phyloP scores from a whole-genome alignment of 2,797 vertebrate species.

The Pyrocephalus nanus region DNA sequence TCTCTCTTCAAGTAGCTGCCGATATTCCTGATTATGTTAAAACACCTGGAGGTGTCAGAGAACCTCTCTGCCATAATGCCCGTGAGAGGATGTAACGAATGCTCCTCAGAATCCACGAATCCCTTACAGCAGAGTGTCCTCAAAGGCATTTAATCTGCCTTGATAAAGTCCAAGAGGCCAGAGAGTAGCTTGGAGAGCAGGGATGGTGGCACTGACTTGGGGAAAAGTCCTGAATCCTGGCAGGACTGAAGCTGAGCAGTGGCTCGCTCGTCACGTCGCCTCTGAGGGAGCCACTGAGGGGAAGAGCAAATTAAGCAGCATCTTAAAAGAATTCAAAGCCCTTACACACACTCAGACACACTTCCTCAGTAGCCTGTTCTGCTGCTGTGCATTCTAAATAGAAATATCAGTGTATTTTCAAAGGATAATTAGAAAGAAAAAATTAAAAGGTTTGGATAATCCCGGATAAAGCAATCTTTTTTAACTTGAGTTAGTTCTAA shows the following conservation, averaged over 20 bases:
- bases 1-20: not conserved
- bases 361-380: not conserved
- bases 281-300: not conserved
- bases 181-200: not conserved
- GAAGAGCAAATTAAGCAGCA: not conserved
- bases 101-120: not conserved
- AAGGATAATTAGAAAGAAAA: not conserved
- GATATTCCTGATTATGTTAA: not conserved
- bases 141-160: not conserved
- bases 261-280: accelerated
- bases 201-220: not conserved
- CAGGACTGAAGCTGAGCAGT: not conserved
- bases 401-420: not conserved
- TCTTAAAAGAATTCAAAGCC: not conserved
- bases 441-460: conserved; percentile 12
- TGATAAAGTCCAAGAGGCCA: not conserved
- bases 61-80: not conserved
- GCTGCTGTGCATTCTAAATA: not conserved
- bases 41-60: not conserved
- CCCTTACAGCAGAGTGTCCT: not conserved
- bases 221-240: not conserved
- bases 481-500: not conserved
- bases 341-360: not conserved
- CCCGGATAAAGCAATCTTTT: not conserved
- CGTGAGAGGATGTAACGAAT: not conserved